Percentiles rank a stretch among this genome's conserved stretches.
phyloP scores from a whole-genome alignment of 2,797 vertebrate species.

The Cyprinodon diabolis region DNA sequence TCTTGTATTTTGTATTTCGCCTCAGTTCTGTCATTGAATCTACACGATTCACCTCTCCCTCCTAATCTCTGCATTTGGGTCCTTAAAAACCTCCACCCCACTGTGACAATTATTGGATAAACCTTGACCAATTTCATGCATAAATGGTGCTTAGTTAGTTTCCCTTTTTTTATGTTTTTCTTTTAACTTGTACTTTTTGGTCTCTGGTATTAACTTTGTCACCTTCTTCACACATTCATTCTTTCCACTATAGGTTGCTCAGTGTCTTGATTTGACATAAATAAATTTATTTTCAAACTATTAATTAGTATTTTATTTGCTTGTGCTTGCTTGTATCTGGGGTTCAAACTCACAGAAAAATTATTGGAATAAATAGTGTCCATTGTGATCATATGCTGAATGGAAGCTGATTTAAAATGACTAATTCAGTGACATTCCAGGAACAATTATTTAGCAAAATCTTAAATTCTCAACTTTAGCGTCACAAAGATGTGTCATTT shows the following conservation, averaged over 20 bases:
- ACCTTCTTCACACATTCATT: not conserved
- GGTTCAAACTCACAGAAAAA: not conserved
- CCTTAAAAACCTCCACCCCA: too few relatives aligned
- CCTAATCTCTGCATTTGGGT: too few relatives aligned
- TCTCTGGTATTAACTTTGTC: not conserved
- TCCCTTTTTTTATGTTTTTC: not conserved
- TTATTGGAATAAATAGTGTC: not conserved
- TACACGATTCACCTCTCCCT: too few relatives aligned
- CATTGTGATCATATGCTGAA: not conserved
- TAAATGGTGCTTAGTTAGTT: slow-evolving; percentile 16
- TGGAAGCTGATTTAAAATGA: not conserved
- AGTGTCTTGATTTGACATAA: not conserved
- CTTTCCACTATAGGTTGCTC: not conserved
- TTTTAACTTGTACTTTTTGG: not conserved
- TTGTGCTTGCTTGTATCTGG: not conserved
- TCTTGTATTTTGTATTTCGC: too few relatives aligned
- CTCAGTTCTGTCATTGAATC: too few relatives aligned
- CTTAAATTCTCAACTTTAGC: not conserved
- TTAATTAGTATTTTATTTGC: not conserved
- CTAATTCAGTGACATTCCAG: too few relatives aligned
- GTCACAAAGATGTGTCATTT: not conserved
- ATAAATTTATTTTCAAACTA: not conserved
- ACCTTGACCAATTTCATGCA: not conserved
- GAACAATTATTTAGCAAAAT: not conserved
- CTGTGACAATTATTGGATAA: too few relatives aligned